These are phyloP conservation scores for Synodontis membranacea DNA, from an alignment of 2,113 vertebrate genomes.

Conservation along the genomic window DNA sequence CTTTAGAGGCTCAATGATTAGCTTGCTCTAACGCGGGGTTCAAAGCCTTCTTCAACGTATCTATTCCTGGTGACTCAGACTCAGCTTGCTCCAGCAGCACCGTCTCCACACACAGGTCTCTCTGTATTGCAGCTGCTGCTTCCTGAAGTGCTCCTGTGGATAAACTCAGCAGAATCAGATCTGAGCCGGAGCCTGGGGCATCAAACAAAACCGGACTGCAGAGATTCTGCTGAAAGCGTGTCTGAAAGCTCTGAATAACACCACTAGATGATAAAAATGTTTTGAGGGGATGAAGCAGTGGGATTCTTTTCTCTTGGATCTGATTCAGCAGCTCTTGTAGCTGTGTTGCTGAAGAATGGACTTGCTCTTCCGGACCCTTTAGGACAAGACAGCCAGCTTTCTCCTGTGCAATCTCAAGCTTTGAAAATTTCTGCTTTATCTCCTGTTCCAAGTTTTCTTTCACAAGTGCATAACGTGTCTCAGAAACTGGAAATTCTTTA, in stretches of 20 bases:
- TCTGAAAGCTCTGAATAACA: constrained; percentile 52
- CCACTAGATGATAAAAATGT: constrained; percentile 55
- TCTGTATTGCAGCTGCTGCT: constrained; percentile 47
- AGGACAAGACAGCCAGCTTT: constrained; percentile 24
- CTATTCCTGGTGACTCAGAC: constrained; percentile 41
- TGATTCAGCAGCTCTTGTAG: constrained; percentile 45
- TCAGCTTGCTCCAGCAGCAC: constrained; percentile 47
- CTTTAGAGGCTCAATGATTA: constrained; percentile 44
- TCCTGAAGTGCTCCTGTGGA: constrained; percentile 58
- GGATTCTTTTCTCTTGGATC: constrained; percentile 52
- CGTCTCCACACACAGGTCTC: constrained; percentile 50
- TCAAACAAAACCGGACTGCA: constrained; percentile 60
- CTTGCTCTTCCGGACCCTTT: constrained; percentile 52
- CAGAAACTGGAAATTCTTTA: constrained; percentile 40
- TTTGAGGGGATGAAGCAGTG: constrained; percentile 19
- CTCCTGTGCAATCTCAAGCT: constrained; percentile 17
- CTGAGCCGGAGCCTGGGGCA: constrained; percentile 5
- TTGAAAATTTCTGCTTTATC: constrained; percentile 12
- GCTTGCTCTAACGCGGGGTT: constrained; percentile 25
- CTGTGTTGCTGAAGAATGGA: constrained; percentile 41
- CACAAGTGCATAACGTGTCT: constrained; percentile 55
- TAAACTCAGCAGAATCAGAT: constrained; percentile 62
- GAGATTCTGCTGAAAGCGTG: constrained; percentile 57
- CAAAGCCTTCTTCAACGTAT: constrained; percentile 56
- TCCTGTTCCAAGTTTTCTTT: constrained; percentile 56